Evolutionary conservation across 2,888 invertebrate genomes (phyloP), one percentile per base, ranked within the genome.

Genomic region (Kuschelorhynchus macadamiae): DNA sequence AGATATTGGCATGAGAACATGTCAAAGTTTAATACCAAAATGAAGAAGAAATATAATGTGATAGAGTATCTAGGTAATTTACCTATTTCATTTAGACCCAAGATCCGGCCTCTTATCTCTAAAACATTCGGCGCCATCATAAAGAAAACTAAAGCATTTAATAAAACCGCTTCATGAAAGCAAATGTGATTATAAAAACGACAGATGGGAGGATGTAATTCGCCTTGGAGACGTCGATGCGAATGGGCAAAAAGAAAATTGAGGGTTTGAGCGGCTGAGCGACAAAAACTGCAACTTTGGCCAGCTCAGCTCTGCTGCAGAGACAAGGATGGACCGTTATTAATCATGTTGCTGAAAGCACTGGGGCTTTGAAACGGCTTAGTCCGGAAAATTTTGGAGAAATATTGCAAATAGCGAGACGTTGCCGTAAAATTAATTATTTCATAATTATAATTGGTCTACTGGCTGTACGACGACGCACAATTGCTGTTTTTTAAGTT

Each of bases 181-280:
- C 73, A 75, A 75, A 77, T 72, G 72, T 55, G 72, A 66, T 65
- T 69, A 71, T 66, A 75, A 75, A 74, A 76, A 74, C 65, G 70
- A 68, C 70, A 67, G 71, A 71, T 67, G 71, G 71, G 71, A 66
- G 57, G 61, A 69, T 69, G 76, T 76, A 77, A 77, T 77, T 77
- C 75, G 71, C 73, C 71, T 70, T 50, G 70, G 73, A 74, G 75
- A 74, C 75, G 76, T 75, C 77, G 73, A 76, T 76, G 73, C 73
- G 71, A 72, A 73, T 66, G 71, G 70, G 74, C 76, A 76, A 77
- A 77, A 77, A 75, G 77, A 76, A 77, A 77, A 77, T 76, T 76
- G 76, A 74, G 75, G 75, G 65, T 65, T 64, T 75, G 57, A 47
- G 57, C 53, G 47, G 36, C 36, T 50, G 39, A 30, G 36, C 20